Conservation (phyloP, 2,113 vertebrate species). For the Callionymus lyra region DNA sequence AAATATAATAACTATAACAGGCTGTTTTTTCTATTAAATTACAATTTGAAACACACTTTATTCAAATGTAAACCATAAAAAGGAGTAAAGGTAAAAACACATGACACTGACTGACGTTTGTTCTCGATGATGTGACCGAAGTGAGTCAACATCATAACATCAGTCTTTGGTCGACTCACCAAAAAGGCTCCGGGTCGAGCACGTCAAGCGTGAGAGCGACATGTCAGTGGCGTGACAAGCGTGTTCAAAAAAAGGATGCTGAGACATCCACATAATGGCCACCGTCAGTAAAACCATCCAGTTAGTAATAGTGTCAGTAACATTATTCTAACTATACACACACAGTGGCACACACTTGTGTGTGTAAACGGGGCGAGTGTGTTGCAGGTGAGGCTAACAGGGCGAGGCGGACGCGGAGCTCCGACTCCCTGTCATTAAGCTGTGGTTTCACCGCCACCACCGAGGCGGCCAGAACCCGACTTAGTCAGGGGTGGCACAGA, state of each 20-base stretch:
- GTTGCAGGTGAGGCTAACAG: conserved; percentile 62
- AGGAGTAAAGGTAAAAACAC: too few relatives aligned
- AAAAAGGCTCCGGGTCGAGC: conserved; percentile 20
- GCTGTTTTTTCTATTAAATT: too few relatives aligned
- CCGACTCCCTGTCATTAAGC: conserved; percentile 55
- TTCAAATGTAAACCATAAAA: too few relatives aligned
- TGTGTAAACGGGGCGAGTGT: conserved; percentile 46
- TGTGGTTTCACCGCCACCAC: conserved; percentile 49
- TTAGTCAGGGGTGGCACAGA: conserved; percentile 61
- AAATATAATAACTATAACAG: too few relatives aligned
- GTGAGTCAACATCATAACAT: neutral
- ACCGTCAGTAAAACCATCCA: conserved; percentile 56
- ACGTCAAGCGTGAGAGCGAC: conserved; percentile 47
- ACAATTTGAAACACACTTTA: too few relatives aligned
- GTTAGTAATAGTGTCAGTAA: conserved; percentile 58
- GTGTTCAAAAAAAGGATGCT: conserved; percentile 50
- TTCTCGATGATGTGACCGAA: too few relatives aligned
- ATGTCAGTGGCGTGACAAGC: conserved; percentile 55
- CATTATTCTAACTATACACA: conserved; percentile 50
- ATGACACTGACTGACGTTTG: too few relatives aligned
- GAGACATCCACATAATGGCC: conserved; percentile 59
- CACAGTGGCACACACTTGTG: conserved; percentile 18
- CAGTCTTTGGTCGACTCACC: conserved; percentile 22
- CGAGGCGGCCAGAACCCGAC: conserved; percentile 35
- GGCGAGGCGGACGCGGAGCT: conserved; percentile 54